Evolutionary conservation across 2,113 vertebrate species (phyloP).

Genomic region (Sander lucioperca): DNA sequence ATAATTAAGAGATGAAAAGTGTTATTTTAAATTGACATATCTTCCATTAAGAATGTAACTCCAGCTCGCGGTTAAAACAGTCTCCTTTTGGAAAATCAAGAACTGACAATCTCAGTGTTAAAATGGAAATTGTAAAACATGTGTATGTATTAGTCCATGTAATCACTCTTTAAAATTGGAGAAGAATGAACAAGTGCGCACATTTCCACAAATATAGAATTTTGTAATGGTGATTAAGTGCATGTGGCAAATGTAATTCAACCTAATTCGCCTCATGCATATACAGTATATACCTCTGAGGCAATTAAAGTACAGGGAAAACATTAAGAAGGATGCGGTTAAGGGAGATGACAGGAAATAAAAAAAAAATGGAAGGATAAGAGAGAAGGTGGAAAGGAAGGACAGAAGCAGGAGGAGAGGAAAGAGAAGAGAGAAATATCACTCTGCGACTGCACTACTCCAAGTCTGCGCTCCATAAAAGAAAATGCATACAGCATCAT

Average conservation of each 20-base stretch:
- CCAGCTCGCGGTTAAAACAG: conserved; percentile 22
- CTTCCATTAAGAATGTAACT: conserved; percentile 39
- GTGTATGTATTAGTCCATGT: conserved; percentile 5
- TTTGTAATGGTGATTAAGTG: conserved; percentile 18
- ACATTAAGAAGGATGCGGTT: conserved; percentile 14
- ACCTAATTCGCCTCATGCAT: conserved; percentile 35
- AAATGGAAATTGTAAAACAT: not conserved
- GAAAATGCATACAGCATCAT: conserved; percentile 74
- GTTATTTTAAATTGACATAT: conserved; percentile 51
- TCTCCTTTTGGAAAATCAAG: conserved; percentile 35
- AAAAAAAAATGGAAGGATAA: not conserved
- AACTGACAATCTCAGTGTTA: conserved; percentile 7
- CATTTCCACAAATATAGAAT: conserved; percentile 1
- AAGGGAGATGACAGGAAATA: not conserved
- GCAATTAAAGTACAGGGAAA: conserved; percentile 35
- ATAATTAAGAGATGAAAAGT: conserved; percentile 67
- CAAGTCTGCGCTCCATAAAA: conserved; percentile 55
- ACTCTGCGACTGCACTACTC: conserved; percentile 34
- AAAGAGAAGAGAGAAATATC: conserved; percentile 29
- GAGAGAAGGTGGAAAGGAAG: conserved; percentile 17
- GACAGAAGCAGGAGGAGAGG: not conserved
- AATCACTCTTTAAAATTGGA: conserved; percentile 13
- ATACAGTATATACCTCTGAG: not conserved
- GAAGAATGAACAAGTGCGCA: not conserved
- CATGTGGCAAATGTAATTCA: conserved; percentile 27